phyloP scores from a whole-genome alignment of 2,888 invertebrate species.

The Leuctra nigra region DNA sequence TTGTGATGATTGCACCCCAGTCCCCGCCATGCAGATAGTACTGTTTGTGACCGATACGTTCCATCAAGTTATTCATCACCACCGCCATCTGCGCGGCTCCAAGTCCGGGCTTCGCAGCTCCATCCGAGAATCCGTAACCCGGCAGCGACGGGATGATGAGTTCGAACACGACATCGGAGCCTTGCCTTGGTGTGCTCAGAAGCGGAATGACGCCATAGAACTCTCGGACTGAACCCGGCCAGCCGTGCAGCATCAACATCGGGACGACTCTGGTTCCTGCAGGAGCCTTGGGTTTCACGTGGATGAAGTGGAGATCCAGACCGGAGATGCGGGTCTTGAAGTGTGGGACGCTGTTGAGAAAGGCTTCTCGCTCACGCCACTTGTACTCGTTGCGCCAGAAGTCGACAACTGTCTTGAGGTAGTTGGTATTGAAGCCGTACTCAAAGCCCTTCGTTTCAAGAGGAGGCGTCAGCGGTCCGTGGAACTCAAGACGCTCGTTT shows the following conservation, averaged over 20 bases:
- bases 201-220: slow-evolving; percentile 69
- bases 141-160: slow-evolving; percentile 60
- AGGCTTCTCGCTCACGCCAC: slow-evolving; percentile 59
- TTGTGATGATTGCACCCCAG: slow-evolving; percentile 65
- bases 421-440: slow-evolving; percentile 73
- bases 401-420: slow-evolving; percentile 57
- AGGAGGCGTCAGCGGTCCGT: slow-evolving; percentile 33
- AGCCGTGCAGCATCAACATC: slow-evolving; percentile 69
- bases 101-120: slow-evolving; percentile 32
- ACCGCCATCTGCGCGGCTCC: slow-evolving; percentile 44
- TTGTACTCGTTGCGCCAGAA: slow-evolving; percentile 76
- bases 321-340: slow-evolving; percentile 71
- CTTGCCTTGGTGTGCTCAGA: slow-evolving; percentile 46
- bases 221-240: slow-evolving; percentile 79
- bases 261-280: slow-evolving; percentile 46
- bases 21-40: slow-evolving; percentile 75
- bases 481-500: slow-evolving; percentile 46
- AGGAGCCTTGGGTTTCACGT: slow-evolving; percentile 17
- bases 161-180: slow-evolving; percentile 57
- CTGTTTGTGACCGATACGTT: slow-evolving; percentile 55
- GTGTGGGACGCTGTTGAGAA: slow-evolving; percentile 68
- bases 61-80: slow-evolving; percentile 61
- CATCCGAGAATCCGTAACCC: slow-evolving; percentile 62
- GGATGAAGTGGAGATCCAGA: slow-evolving; percentile 37
- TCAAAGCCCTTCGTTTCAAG: slow-evolving; percentile 55